phyloP scores from a whole-genome alignment of 2,113 vertebrate genomes.

The Labeo catla region DNA sequence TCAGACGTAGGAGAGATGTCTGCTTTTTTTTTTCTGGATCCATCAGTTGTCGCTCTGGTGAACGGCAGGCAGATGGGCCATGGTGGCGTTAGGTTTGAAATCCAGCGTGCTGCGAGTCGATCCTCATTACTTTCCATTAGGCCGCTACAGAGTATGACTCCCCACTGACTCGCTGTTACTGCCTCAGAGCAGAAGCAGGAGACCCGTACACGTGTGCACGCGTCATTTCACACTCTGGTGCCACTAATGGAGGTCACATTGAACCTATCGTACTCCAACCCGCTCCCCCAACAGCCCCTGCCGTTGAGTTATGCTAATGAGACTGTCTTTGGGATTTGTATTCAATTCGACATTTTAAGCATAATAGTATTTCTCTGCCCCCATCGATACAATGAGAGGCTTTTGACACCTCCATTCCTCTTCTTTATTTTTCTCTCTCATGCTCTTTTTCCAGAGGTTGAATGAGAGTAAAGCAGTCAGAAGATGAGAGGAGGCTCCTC shows the following conservation, averaged over 20 bases:
- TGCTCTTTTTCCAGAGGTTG: background rate
- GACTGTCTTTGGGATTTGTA: background rate
- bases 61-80: slow-evolving; percentile 18
- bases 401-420: background rate
- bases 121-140: slow-evolving; percentile 56
- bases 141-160: background rate
- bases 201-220: slow-evolving; percentile 26
- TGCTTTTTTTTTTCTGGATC: background rate
- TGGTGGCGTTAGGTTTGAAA: slow-evolving; percentile 27
- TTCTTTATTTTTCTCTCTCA: slow-evolving; percentile 6
- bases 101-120: slow-evolving; percentile 27
- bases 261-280: slow-evolving; percentile 55
- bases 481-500: slow-evolving; percentile 44
- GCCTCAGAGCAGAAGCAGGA: slow-evolving; percentile 26
- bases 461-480: slow-evolving; percentile 28
- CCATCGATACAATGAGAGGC: background rate
- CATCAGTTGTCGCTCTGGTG: slow-evolving; percentile 1
- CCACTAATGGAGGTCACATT: slow-evolving; percentile 77
- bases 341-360: slow-evolving; percentile 31
- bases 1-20: slow-evolving; percentile 11
- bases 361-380: slow-evolving; percentile 42
- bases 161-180: slow-evolving; percentile 46
- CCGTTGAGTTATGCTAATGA: slow-evolving; percentile 28
- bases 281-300: slow-evolving; percentile 24
- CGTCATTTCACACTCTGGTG: slow-evolving; percentile 73